Conservation (phyloP, 2,888 invertebrate genomes). For the Drosophila percnosoma region DNA sequence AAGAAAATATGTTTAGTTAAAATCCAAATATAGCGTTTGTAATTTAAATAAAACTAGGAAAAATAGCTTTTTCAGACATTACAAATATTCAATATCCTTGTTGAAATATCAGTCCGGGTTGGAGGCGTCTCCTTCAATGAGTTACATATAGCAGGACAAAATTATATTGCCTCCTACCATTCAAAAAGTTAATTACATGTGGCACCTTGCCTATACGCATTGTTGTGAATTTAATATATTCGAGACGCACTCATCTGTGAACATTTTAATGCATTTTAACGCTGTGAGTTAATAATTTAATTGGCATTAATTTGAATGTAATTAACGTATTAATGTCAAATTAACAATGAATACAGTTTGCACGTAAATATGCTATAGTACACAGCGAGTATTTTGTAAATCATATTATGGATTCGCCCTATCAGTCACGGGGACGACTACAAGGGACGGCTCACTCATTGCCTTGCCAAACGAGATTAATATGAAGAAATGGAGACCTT, state of each 20-base stretch:
- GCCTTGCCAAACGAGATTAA: conserved; percentile 43
- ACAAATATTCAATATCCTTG: neutral
- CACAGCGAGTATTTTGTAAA: neutral
- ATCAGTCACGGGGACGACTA: neutral
- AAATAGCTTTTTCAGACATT: neutral
- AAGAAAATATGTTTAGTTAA: neutral
- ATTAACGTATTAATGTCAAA: conserved; percentile 31
- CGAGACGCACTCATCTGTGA: conserved; percentile 31
- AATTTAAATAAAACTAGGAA: neutral
- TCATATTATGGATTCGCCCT: conserved; percentile 14
- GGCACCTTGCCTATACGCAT: conserved; percentile 16
- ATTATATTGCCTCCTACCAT: neutral
- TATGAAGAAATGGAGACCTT: conserved; percentile 43
- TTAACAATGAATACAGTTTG: conserved; percentile 26
- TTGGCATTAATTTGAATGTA: conserved; percentile 45
- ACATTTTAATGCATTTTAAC: conserved; percentile 28
- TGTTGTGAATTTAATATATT: conserved; percentile 22
- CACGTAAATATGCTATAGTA: conserved; percentile 1
- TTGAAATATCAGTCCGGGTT: neutral
- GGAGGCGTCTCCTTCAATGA: neutral
- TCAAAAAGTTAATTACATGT: conserved; percentile 17
- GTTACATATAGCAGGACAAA: no score
- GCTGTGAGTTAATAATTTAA: conserved; percentile 41
- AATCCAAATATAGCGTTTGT: neutral
- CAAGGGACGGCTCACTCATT: conserved; percentile 4